Evolutionary conservation across 2,113 vertebrate species (phyloP), one percentile per base, ranked within the genome.

Genomic region (Cairina moschata): DNA sequence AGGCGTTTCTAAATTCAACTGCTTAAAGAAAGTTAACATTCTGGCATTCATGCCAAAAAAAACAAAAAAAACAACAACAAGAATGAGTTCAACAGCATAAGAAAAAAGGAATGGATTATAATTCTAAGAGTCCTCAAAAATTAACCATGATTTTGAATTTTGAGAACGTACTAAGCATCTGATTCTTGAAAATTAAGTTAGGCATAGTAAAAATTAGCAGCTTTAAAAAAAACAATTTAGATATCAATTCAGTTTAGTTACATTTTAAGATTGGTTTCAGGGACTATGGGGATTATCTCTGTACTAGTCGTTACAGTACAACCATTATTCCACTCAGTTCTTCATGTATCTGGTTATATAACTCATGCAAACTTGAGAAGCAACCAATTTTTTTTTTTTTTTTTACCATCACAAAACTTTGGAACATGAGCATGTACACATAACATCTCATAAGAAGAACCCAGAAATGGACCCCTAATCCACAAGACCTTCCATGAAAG

Each of bases 111-210:
- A 78, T 83, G 25, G 4, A 58, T 9, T 17, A 5, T 13, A 83
- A 87, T 2, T 72, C 75, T 36, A 78, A 60, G 42, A 87, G 50
- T 63, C 46, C 6, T 65, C 34, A 63, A 56, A 60, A 56, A 15
- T 60, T 48, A 56, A 79, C 20, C 22, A 2, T 36, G 48, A 63
- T 46, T 82, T 40, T 5, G 3, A 29, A n/a, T 74, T 74, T 38
- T 44, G 11, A 82, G 50, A 81, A 71, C 6, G 26, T 34, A 55
- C 11, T 83, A 36, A 42, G 38, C 21, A 56, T 55, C 28, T 63
- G 46, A 85, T 36, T 65, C 62, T 55, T 91, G 40, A 83, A 86
- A 86, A 80, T 76, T 40, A 88, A 31, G 9, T 75, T 42, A 52
- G 23, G 28, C 13, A 6, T 3, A 74, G 26, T 3, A 74, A 23